Conservation (phyloP, 2,113 vertebrate species). For the Trematocara macrostoma region DNA sequence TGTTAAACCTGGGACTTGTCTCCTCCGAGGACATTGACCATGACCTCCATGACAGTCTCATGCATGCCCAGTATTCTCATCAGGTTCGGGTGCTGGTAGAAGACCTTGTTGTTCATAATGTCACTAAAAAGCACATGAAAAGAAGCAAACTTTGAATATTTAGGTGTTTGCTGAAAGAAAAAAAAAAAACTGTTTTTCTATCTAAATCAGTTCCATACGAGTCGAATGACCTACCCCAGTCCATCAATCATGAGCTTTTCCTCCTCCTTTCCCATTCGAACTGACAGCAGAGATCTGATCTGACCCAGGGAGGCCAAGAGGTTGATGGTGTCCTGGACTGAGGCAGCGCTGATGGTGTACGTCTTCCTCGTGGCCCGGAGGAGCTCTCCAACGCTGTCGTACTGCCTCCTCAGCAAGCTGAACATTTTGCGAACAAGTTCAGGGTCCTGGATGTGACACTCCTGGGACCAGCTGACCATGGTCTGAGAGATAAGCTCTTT, state of each 20-base stretch:
- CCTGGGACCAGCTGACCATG: conserved; percentile 96
- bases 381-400: conserved; percentile 95
- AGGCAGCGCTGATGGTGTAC: conserved; percentile 91
- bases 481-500: conserved; percentile 96
- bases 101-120: conserved; percentile 99
- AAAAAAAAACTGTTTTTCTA: neutral
- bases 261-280: conserved; percentile 97
- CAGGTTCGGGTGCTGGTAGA: conserved; percentile 98
- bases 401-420: conserved; percentile 88
- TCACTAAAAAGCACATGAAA: conserved; percentile 72
- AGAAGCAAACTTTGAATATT: neutral
- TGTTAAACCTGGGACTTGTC: conserved; percentile 86
- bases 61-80: conserved; percentile 99
- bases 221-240: conserved; percentile 77
- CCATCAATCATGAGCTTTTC: conserved; percentile 97
- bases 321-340: conserved; percentile 88
- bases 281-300: conserved; percentile 93
- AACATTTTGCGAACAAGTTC: conserved; percentile 95
- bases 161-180: neutral
- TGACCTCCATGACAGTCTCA: conserved; percentile 98
- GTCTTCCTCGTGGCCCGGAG: conserved; percentile 90
- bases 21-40: conserved; percentile 96
- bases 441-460: conserved; percentile 92
- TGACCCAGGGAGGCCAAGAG: conserved; percentile 92
- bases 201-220: neutral